These are phyloP conservation scores for Nycticorax nycticorax DNA, from an alignment of 2,113 vertebrate species.

Conservation along the genomic window DNA sequence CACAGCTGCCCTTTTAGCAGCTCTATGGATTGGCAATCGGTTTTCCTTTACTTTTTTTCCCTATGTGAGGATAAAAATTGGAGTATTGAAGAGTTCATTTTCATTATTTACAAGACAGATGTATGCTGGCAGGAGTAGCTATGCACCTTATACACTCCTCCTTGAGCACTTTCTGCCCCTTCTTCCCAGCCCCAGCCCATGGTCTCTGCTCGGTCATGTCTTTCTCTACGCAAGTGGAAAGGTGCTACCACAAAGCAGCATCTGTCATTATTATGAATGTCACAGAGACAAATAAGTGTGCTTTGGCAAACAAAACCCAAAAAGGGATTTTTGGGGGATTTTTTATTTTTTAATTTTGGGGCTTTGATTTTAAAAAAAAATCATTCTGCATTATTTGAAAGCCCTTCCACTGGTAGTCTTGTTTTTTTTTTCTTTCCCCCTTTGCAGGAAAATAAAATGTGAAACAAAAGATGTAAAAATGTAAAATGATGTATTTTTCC, in stretches of 20 bases:
- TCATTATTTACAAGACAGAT: not conserved
- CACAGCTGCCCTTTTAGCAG: not conserved
- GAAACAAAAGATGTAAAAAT: not conserved
- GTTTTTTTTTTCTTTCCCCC: not conserved
- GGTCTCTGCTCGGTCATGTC: not conserved
- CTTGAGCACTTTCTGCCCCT: not conserved
- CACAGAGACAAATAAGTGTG: not conserved
- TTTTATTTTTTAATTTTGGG: not conserved
- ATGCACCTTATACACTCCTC: not conserved
- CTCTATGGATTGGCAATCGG: not conserved
- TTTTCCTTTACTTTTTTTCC: not conserved
- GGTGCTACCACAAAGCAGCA: not conserved
- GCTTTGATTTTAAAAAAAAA: not conserved
- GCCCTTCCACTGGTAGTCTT: rapidly evolving
- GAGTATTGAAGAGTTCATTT: not conserved
- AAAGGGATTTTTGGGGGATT: not conserved
- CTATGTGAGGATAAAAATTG: not conserved
- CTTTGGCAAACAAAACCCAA: not conserved
- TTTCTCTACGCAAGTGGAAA: not conserved
- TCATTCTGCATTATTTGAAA: not conserved
- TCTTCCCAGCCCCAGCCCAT: not conserved
- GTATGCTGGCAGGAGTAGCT: not conserved
- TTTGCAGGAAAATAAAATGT: not conserved
- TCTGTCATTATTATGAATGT: not conserved
- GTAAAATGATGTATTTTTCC: not conserved